phyloP scores from a whole-genome alignment of 2,797 vertebrate genomes.

The Catostomus latipinnis region DNA sequence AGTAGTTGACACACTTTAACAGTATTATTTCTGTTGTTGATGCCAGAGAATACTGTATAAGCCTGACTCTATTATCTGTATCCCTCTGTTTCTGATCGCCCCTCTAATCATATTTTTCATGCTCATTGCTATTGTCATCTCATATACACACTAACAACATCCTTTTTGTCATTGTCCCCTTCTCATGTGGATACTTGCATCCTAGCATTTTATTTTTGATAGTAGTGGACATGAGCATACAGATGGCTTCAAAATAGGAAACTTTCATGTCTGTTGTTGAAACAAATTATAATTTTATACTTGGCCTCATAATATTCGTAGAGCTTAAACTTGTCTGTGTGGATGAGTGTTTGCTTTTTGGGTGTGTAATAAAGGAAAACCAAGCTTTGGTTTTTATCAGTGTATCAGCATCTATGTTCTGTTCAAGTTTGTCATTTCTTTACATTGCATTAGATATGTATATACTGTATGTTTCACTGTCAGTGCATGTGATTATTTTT shows the following conservation, averaged over 20 bases:
- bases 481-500: constrained; percentile 5
- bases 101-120: not conserved
- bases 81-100: not conserved
- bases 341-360: not conserved
- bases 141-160: not conserved
- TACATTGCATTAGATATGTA: not conserved
- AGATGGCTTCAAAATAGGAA: not conserved
- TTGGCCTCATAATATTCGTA: not conserved
- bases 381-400: not conserved
- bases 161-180: not conserved
- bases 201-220: not conserved
- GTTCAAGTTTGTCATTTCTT: not conserved
- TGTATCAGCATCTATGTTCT: constrained; percentile 8
- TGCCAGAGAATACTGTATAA: not conserved
- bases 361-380: not conserved
- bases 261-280: not conserved
- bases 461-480: not conserved
- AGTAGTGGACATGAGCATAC: not conserved
- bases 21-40: not conserved
- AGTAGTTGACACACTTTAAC: not conserved
- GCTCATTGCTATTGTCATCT: not conserved
- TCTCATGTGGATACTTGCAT: not conserved
- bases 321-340: not conserved
- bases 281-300: not conserved
- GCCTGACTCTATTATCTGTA: not conserved